These are phyloP conservation scores for Halcyon badia DNA, from an alignment of 2,797 vertebrate genomes.

Conservation along the genomic window DNA sequence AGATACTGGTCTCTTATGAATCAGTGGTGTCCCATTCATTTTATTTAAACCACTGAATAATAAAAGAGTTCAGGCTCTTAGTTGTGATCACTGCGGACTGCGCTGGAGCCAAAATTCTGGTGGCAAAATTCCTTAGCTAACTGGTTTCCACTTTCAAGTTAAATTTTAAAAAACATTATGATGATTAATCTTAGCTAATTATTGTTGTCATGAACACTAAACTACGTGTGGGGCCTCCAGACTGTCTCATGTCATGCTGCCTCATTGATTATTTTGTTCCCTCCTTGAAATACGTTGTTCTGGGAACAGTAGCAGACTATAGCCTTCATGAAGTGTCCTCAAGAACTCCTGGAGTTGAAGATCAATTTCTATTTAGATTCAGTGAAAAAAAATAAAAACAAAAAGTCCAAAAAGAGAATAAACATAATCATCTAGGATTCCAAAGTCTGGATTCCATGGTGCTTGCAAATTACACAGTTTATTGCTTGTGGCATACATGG, in stretches of 20 bases:
- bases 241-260: conserved; percentile 25
- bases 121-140: conserved; percentile 44
- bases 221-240: conserved; percentile 17
- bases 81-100: neutral
- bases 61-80: neutral
- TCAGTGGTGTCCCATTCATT: neutral
- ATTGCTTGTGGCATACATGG: neutral
- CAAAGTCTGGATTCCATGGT: neutral
- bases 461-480: neutral
- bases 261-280: conserved; percentile 50
- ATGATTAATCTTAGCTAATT: conserved; percentile 68
- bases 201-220: conserved; percentile 50
- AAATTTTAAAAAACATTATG: conserved; percentile 62
- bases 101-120: neutral
- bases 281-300: conserved; percentile 21
- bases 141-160: conserved; percentile 50
- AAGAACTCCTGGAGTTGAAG: conserved; percentile 25
- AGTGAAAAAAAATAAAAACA: neutral
- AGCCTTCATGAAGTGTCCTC: conserved; percentile 4
- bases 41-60: neutral
- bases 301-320: neutral
- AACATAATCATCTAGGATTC: neutral
- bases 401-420: neutral
- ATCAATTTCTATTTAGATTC: conserved; percentile 28
- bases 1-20: neutral